Percentiles rank a stretch among this genome's conserved stretches.
Evolutionary conservation across 2,113 vertebrate genomes (phyloP).

Genomic region (Halcyon malimbica): DNA sequence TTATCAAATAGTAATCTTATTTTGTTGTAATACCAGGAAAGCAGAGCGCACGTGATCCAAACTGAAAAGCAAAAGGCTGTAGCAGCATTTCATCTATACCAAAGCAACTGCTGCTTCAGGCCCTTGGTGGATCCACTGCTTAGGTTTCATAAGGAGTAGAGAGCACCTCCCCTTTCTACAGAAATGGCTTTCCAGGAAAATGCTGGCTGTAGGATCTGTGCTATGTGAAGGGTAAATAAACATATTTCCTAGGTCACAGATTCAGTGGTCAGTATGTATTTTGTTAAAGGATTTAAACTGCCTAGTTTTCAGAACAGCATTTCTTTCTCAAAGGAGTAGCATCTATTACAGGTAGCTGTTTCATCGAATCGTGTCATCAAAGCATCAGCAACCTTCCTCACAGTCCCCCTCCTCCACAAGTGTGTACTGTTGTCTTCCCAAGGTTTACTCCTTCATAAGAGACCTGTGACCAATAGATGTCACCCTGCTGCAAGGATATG

Average conservation of each 20-base stretch:
- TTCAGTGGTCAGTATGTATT: neutral
- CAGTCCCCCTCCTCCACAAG: neutral
- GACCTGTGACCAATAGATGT: constrained; percentile 42
- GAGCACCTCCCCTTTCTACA: neutral
- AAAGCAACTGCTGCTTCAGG: neutral
- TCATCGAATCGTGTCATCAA: neutral
- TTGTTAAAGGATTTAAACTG: neutral
- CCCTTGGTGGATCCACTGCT: neutral
- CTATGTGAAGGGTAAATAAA: neutral
- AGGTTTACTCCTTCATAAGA: neutral
- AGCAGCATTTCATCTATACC: neutral
- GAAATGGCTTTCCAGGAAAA: neutral
- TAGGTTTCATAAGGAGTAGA: neutral
- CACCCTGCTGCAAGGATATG: neutral
- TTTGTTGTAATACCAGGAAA: neutral
- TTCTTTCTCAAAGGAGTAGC: neutral
- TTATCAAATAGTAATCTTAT: neutral
- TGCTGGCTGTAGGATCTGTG: neutral
- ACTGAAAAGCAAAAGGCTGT: neutral
- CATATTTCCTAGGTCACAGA: neutral
- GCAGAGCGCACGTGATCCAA: neutral
- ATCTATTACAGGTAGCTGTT: neutral
- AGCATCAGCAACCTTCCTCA: neutral
- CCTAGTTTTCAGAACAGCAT: neutral
- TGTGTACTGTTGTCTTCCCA: neutral